Percentiles rank a stretch among this genome's conserved stretches.
These are phyloP conservation scores for Psammodynastes pulverulentus DNA, from an alignment of 2,113 vertebrate genomes.

Conservation along the genomic window DNA sequence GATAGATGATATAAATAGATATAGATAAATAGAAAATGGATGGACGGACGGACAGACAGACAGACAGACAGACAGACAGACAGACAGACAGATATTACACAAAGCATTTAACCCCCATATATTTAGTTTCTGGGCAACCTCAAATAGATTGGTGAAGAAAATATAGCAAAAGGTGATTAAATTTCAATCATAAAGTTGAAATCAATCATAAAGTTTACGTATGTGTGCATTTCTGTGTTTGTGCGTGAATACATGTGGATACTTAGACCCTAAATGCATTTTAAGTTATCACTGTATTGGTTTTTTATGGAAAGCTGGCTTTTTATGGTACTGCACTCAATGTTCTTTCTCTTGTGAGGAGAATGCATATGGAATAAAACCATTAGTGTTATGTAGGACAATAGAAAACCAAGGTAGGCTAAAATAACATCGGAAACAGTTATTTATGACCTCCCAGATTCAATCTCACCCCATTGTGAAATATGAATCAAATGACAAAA, in stretches of 20 bases:
- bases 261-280: no score
- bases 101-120: not conserved
- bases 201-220: not conserved
- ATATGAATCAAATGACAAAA: conserved; percentile 9
- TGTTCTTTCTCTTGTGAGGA: not conserved
- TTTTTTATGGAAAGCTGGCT: not conserved
- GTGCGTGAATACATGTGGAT: no score
- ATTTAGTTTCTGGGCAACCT: conserved; percentile 4
- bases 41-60: not conserved
- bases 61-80: not conserved
- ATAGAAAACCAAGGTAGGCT: not conserved
- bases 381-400: not conserved
- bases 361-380: not conserved
- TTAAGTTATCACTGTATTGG: not conserved
- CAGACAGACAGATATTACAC: not conserved
- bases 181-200: not conserved
- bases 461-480: conserved; percentile 17
- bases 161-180: not conserved
- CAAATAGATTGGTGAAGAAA: not conserved
- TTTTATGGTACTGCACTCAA: not conserved
- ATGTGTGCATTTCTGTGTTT: no score
- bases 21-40: not conserved
- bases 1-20: not conserved
- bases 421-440: not conserved
- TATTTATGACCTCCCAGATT: conserved; percentile 38